Base-by-base conservation (phyloP, 1,140 invertebrate genomes). In the Papilio xuthus region DNA sequence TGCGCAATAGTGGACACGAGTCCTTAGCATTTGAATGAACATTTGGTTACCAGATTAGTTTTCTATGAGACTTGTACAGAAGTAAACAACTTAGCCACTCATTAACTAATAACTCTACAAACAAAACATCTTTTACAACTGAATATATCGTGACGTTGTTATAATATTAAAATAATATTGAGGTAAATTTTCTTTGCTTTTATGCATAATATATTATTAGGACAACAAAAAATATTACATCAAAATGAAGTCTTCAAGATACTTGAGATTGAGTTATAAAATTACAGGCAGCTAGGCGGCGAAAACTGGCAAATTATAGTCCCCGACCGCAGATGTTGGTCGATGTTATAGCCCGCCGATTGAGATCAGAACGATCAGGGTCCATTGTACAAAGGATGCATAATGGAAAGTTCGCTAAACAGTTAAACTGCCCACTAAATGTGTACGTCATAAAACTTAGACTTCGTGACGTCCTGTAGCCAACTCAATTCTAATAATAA, bases 1-100 rank as follows among this genome's bases (percentile, higher is more conserved):
- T 88, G 79, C 87, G 90, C 88, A 91, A 92, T 90, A 85, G 84
- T 60, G 77, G 82, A 42, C 74, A 80, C 78, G 79, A 80, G 84
- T 86, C 84, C 83, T 92, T 94, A 90, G 88, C 92, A 92, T 93
- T 90, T 92, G 85, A 94, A 93, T 90, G 85, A 88, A 92, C 92
- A 93, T 93, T 93, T 94, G 91, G 91, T 94, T 92, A 93, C 90
- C 91, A 93, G 89, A 94, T 94, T 90, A 93, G 88, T 81, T 88
- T 86, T 91, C 89, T 90, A 89, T 89, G 88, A 84, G 83, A 81
- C 84, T 85, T 86, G 80, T 86, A 87, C 82, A 82, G 83, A 83
- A 86, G 84, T 91, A 91, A 89, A 92, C 89, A 89, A 86, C 77
- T 81, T 78, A 83, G 80, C 82, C 79, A 82, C 82, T 88, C 83